These are phyloP conservation scores for Erannis defoliaria DNA, from an alignment of 2,888 invertebrate genomes.

Conservation along the genomic window DNA sequence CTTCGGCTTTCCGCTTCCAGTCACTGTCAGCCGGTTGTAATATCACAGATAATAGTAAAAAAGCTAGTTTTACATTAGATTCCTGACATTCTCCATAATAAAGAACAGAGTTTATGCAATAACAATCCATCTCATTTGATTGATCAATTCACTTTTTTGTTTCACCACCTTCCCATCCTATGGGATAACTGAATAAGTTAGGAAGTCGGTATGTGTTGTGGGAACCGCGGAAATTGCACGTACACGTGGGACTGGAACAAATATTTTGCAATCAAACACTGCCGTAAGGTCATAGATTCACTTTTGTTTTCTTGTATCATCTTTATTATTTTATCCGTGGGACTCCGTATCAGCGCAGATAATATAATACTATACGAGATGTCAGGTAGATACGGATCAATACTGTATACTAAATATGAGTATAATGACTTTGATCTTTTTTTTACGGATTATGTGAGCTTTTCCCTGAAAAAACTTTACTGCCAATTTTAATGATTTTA, in stretches of 20 bases:
- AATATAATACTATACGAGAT: no score
- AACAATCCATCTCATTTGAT: constrained; percentile 27
- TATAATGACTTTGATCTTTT: no score
- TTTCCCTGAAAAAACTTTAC: no score
- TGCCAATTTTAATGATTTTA: no score
- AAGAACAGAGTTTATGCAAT: constrained; percentile 9
- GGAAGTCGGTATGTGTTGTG: constrained; percentile 2
- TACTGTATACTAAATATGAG: no score
- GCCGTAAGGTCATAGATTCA: neutral
- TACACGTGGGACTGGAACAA: constrained; percentile 5
- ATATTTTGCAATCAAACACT: constrained; percentile 2
- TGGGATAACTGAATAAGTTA: constrained; percentile 29
- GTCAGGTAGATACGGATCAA: no score
- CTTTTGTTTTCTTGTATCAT: no score
- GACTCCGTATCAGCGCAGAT: no score
- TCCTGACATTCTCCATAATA: neutral
- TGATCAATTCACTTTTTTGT: constrained; percentile 31
- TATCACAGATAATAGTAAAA: neutral
- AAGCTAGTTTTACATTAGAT: neutral
- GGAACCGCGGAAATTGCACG: constrained; percentile 16
- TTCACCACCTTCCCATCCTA: constrained; percentile 15
- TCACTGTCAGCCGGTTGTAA: no score
- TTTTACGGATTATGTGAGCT: neutral
- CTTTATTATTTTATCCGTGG: no score
- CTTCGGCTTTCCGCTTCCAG: no score